Conservation (phyloP, 2,797 vertebrate species). For the Pipistrellus kuhlii region DNA sequence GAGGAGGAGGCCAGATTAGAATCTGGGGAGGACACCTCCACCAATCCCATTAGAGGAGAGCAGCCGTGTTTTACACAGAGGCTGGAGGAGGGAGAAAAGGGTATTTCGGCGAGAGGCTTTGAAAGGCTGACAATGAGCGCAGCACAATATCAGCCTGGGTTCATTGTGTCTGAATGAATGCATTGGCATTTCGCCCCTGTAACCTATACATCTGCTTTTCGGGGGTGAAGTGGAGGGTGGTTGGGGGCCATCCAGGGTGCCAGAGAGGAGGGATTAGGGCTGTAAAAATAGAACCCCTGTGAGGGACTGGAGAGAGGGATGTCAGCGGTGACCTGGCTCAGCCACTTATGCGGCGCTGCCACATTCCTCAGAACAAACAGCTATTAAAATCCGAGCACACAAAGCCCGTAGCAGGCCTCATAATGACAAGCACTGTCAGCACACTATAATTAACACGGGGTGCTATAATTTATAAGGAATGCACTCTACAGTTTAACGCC, state of each 20-base stretch:
- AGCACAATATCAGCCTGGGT: constrained; percentile 53
- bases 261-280: constrained; percentile 43
- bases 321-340: constrained; percentile 67
- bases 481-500: constrained; percentile 74
- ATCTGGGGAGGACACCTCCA: constrained; percentile 16
- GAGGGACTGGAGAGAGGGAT: constrained; percentile 69
- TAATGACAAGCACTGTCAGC: constrained; percentile 84
- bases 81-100: constrained; percentile 52
- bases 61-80: neutral
- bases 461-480: constrained; percentile 86
- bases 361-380: constrained; percentile 84
- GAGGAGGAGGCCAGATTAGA: neutral
- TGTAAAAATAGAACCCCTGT: constrained; percentile 79
- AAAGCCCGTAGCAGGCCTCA: constrained; percentile 80
- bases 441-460: constrained; percentile 84
- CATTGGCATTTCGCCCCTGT: constrained; percentile 67
- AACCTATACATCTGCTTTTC: constrained; percentile 66
- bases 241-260: neutral
- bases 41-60: neutral
- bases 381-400: constrained; percentile 82
- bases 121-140: neutral
- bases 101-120: constrained; percentile 61
- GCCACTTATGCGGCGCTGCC: constrained; percentile 73
- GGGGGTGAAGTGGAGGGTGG: neutral
- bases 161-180: constrained; percentile 67